Base-by-base conservation (phyloP, 2,888 invertebrate genomes). In the Sarcophaga subvicina region DNA sequence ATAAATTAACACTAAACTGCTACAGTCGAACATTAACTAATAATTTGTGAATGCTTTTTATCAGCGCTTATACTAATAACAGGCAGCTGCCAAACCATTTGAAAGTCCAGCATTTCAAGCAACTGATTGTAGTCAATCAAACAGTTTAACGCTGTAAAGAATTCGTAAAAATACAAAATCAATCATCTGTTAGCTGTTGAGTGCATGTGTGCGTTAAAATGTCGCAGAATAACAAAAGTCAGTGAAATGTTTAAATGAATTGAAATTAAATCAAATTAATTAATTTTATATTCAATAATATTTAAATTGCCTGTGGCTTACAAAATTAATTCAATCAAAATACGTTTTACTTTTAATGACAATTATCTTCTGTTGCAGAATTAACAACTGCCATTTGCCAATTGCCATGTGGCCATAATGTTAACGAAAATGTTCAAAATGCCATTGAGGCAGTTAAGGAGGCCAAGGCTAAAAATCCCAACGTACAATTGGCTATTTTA, bases 401-500 rank as follows among this genome's bases (percentile, higher is more conserved):
- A 85, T 87, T 92, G 79, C 89, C 90, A 6, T 90, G 89, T n/a
- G 88, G 90, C 78, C 69, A 22, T 2, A 90, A 91, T 86, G 89
- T 91, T 47, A 64, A 83, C 0, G 81, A 71, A 2, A 92, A 92
- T 88, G 90, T 93, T 4, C 88, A 83, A 0, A 89, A 89, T 11
- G 92, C 92, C 4, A 82, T 91, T 17, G 87, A 88, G 0, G 88
- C 90, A 25, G 88, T 93, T 1, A 90, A 84, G 6, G 88, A 90
- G 47, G 87, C 90, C 20, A 93, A 93, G 80, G 71, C 82, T 8
- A 84, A 88, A 45, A 90, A 92, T 89, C 90, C 92, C 2, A 86
- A 90, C 73, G 76, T 92, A 0, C 89, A 95, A 87, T 88, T 97
- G 73, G 94, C 96, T 62, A 95, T 95, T 2, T 92, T 97, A 45